Base-by-base conservation (phyloP, 2,888 invertebrate species). In the Synergus umbraculus region DNA sequence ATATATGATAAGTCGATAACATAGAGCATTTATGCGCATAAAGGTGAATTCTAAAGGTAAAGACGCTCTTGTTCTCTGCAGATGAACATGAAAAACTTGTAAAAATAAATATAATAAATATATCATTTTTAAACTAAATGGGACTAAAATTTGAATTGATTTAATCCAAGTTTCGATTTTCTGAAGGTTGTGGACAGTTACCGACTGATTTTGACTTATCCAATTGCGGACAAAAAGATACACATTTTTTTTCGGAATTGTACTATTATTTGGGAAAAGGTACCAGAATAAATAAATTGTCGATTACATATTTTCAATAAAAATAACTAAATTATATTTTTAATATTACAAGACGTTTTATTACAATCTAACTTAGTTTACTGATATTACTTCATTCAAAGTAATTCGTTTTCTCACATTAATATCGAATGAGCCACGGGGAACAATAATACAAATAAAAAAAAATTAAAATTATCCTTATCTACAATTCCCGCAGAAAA, bases 31-130 rank as follows among this genome's bases (percentile, higher is more conserved):
- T 73, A 29, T 49, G 49, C 73, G 54, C 54, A 54, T 54, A 73
- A 73, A 37, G 15, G 54, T 37, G 54, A 73, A 37, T 73, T 7
- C 29, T 15, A 49, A 49, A 49, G 13, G 29, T 69, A 69, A 69
- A 15, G 46, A 49, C 54, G 73, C 54, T 54, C 54, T 9, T 37
- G 15, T 37, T 54, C 18, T 73, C 54, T 73, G n/a, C 3, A 46
- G 46, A 67, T 10, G 54, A 15, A 29, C 13, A 46, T 12, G 46
- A 69, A 54, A 73, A 73, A 69, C 29, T 73, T 73, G 73, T 73
- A 73, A 73, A 73, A 73, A 73, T 54, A 37, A 49, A 58, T 29
- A n/a, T 73, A 73, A 73, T 54, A 73, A 73, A 73, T 49, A 49
- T 73, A 73, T 73, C 54, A 73, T 73, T 73, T 73, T 73, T 73